Conservation (phyloP, 2,113 vertebrate genomes). For the Coregonus clupeaformis region DNA sequence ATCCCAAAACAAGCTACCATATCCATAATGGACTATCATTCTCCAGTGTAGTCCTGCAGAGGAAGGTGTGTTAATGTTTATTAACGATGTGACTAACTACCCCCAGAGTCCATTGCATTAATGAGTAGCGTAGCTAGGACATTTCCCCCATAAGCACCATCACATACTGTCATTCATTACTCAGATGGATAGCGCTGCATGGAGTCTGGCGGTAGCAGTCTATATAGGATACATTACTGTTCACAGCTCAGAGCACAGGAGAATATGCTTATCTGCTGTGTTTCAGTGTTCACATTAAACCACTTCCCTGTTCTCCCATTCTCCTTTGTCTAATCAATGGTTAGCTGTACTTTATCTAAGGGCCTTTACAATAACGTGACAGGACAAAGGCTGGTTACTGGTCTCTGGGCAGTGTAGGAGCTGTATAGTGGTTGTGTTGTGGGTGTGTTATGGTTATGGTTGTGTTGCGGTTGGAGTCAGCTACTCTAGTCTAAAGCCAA, state of each 20-base stretch:
- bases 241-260: neutral
- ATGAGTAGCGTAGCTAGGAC: constrained; percentile 37
- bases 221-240: neutral
- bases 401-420: too few relatives aligned
- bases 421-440: neutral
- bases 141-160: neutral
- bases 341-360: neutral
- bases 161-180: neutral
- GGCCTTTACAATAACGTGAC: neutral
- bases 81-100: constrained; percentile 35
- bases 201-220: neutral
- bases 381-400: constrained; percentile 1
- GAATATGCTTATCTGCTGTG: neutral
- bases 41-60: neutral
- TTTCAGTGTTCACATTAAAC: neutral
- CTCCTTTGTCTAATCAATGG: constrained; percentile 1
- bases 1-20: neutral
- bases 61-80: neutral
- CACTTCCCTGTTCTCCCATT: neutral
- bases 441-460: neutral
- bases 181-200: neutral
- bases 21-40: neutral
- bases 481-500: neutral
- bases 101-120: constrained; percentile 40
- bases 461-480: neutral